Percentiles rank a stretch among this genome's conserved stretches.
phyloP scores from a whole-genome alignment of 2,888 invertebrate genomes.

The Brachylomia viminalis region DNA sequence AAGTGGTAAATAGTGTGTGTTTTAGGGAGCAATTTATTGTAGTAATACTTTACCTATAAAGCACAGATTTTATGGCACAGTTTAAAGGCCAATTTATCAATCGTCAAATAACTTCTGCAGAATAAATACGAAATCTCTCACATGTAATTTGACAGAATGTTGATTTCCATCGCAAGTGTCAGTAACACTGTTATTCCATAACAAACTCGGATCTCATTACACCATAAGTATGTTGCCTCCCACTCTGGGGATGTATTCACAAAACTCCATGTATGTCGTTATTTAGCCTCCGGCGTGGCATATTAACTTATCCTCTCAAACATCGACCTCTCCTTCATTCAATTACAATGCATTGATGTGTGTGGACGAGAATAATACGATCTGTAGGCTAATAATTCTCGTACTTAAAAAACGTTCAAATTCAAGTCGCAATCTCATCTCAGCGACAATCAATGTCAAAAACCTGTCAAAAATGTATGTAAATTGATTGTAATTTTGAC shows the following conservation, averaged over 20 bases:
- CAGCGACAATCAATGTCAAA: too few relatives aligned
- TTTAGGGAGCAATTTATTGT: too few relatives aligned
- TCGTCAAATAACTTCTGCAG: neutral
- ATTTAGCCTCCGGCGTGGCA: slow-evolving; percentile 10
- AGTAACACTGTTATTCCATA: neutral
- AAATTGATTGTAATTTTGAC: too few relatives aligned
- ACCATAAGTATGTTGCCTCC: neutral
- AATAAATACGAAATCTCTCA: neutral
- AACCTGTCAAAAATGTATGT: too few relatives aligned
- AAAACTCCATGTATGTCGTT: slow-evolving; percentile 13
- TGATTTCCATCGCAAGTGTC: neutral
- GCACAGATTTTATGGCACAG: too few relatives aligned
- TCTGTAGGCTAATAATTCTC: too few relatives aligned
- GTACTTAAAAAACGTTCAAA: too few relatives aligned
- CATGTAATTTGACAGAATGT: neutral
- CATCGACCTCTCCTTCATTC: slow-evolving; percentile 55
- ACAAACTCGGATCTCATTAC: slow-evolving; percentile 7
- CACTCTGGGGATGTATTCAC: neutral
- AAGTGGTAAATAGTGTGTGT: too few relatives aligned
- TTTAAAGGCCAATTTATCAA: too few relatives aligned
- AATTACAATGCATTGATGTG: slow-evolving; percentile 51
- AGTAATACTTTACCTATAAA: too few relatives aligned
- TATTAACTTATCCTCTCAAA: slow-evolving; percentile 41
- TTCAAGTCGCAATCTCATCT: too few relatives aligned
- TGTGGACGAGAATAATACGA: slow-evolving; percentile 16